phyloP scores from a whole-genome alignment of 2,113 vertebrate genomes.

The Mellivora capensis region DNA sequence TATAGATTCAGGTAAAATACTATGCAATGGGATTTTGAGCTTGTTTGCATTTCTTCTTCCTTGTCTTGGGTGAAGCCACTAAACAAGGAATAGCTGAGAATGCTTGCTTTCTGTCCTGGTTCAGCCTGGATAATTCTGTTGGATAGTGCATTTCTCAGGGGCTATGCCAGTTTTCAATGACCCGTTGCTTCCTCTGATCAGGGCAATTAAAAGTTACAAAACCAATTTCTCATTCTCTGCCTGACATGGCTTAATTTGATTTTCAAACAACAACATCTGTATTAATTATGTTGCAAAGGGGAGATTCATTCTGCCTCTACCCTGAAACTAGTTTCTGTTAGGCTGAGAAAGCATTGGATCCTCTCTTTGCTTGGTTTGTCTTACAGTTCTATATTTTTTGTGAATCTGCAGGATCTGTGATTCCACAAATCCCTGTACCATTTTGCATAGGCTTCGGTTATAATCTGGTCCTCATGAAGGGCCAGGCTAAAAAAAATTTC shows the following conservation, averaged over 20 bases:
- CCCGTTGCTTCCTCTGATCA: not conserved
- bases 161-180: not conserved
- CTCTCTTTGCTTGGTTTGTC: not conserved
- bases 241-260: not conserved
- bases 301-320: not conserved
- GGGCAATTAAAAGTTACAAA: not conserved
- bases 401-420: not conserved
- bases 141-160: not conserved
- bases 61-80: not conserved
- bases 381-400: not conserved
- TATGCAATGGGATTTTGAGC: not conserved
- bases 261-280: not conserved
- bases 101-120: rapidly evolving
- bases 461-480: not conserved
- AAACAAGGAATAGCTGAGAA: not conserved
- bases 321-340: not conserved
- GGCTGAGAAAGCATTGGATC: not conserved
- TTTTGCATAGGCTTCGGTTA: not conserved
- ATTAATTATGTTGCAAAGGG: not conserved
- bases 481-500: not conserved
- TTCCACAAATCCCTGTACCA: not conserved
- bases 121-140: not conserved
- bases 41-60: not conserved
- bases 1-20: not conserved
- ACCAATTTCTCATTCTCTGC: not conserved